These are phyloP conservation scores for Synergus gifuensis DNA, from an alignment of 2,888 invertebrate genomes.

Conservation along the genomic window DNA sequence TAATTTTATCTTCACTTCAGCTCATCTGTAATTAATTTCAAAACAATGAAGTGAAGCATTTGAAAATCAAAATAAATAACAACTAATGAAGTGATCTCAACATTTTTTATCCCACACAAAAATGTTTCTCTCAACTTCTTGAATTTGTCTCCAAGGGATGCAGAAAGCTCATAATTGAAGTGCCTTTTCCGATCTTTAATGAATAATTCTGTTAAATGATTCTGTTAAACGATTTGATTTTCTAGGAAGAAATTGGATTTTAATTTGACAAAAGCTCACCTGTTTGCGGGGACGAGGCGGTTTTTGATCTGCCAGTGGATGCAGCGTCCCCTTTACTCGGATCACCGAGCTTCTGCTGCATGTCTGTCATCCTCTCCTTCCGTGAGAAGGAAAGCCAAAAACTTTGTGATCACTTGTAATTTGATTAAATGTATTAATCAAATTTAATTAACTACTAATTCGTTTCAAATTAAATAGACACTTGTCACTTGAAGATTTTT, in stretches of 20 bases:
- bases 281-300: constrained; percentile 66
- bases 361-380: constrained; percentile 69
- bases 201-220: neutral
- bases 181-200: neutral
- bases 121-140: neutral
- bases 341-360: constrained; percentile 65
- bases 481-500: constrained; percentile 44
- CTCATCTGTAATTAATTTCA: too few relatives aligned
- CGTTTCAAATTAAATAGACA: constrained; percentile 33
- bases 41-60: too few relatives aligned
- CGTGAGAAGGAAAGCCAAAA: constrained; percentile 33
- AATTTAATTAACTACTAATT: constrained; percentile 7
- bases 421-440: neutral
- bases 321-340: constrained; percentile 63
- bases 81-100: neutral
- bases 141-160: neutral
- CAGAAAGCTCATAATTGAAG: neutral
- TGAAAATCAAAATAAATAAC: neutral
- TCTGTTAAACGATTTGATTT: neutral
- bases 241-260: neutral
- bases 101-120: neutral
- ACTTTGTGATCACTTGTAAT: neutral
- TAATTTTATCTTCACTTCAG: too few relatives aligned
- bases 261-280: constrained; percentile 58
- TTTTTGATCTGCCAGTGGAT: constrained; percentile 59